Evolutionary conservation across 2,113 vertebrate species (phyloP).

Genomic region (Leucopsar rothschildi): DNA sequence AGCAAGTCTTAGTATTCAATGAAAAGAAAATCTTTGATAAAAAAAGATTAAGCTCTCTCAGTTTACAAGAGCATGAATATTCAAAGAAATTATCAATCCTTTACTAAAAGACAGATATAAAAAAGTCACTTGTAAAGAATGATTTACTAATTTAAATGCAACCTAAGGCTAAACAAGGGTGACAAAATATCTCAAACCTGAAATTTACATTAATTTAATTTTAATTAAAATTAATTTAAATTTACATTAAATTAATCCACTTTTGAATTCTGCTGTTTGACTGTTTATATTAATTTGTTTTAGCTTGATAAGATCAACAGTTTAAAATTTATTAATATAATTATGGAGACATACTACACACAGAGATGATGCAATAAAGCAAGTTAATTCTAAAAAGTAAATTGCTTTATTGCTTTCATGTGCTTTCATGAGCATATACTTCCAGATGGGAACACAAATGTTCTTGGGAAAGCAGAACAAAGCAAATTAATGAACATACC

Average conservation of each 20-base stretch:
- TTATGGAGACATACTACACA: neutral
- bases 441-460: neutral
- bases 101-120: neutral
- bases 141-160: neutral
- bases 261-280: neutral
- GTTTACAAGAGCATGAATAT: neutral
- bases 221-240: no score
- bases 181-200: neutral
- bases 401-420: neutral
- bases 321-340: neutral
- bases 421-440: neutral
- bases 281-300: neutral
- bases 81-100: neutral
- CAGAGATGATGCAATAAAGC: neutral
- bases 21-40: neutral
- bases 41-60: neutral
- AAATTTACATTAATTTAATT: conserved; percentile 8
- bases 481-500: neutral
- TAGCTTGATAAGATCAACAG: neutral
- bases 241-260: neutral
- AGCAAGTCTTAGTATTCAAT: neutral
- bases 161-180: neutral
- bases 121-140: neutral
- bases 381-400: neutral
- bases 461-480: conserved; percentile 6